These are phyloP conservation scores for Lithobates pipiens DNA, from an alignment of 2,797 vertebrate genomes.

Conservation along the genomic window DNA sequence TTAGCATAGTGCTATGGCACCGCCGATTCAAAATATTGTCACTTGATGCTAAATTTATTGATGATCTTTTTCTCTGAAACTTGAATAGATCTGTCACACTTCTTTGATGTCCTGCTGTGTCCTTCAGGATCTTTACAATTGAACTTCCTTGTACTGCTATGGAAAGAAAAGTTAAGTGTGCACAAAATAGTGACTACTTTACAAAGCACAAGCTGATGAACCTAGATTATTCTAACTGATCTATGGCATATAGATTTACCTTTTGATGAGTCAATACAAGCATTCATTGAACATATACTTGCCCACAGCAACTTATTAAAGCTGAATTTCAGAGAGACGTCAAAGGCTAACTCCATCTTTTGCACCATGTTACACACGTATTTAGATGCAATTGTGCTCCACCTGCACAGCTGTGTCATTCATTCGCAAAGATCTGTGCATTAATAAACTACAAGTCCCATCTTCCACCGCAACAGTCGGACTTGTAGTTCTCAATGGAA, in stretches of 20 bases:
- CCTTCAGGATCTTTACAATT: background rate
- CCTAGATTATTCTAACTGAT: background rate
- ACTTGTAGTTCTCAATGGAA: too few relatives aligned
- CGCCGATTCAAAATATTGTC: slow-evolving; percentile 6
- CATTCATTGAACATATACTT: background rate
- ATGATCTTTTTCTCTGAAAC: background rate
- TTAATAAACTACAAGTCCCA: too few relatives aligned
- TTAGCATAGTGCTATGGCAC: background rate
- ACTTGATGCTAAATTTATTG: background rate
- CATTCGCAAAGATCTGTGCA: too few relatives aligned
- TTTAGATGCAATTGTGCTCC: too few relatives aligned
- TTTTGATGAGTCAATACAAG: too few relatives aligned
- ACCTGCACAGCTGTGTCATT: too few relatives aligned
- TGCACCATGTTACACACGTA: too few relatives aligned
- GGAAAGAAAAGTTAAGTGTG: background rate
- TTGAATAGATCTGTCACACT: slow-evolving; percentile 10
- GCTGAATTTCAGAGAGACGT: background rate
- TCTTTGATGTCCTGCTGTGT: background rate
- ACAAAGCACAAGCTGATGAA: background rate
- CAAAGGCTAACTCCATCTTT: too few relatives aligned
- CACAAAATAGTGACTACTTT: background rate
- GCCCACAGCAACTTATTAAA: too few relatives aligned
- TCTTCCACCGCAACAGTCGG: too few relatives aligned
- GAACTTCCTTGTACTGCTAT: slow-evolving; percentile 19
- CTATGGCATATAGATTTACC: background rate